Percentiles rank a stretch among this genome's conserved stretches.
These are phyloP conservation scores for Palaemon carinicauda DNA, from an alignment of 1,140 invertebrate genomes.

Conservation along the genomic window DNA sequence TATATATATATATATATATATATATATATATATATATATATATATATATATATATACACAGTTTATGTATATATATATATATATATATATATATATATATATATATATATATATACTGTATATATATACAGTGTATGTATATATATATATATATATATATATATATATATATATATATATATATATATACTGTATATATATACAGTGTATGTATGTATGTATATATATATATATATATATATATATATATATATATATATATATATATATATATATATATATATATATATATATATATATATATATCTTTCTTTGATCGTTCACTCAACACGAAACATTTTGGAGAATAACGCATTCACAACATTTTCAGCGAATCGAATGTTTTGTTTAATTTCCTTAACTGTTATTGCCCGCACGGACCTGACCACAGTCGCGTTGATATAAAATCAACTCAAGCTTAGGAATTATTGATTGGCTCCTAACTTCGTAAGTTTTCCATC, in stretches of 20 bases:
- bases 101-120: background rate
- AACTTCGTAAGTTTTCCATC: no score
- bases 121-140: no score
- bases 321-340: no score
- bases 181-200: background rate
- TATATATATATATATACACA: background rate
- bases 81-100: background rate
- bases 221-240: background rate
- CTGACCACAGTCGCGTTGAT: no score
- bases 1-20: background rate
- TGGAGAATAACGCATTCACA: no score
- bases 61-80: background rate
- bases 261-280: background rate
- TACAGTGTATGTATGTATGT: no score
- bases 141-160: background rate
- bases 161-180: background rate
- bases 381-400: no score
- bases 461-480: no score
- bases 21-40: no score
- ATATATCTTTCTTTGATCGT: background rate
- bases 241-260: background rate
- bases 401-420: no score
- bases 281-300: constrained; percentile 4
- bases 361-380: no score
- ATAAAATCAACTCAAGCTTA: no score